Base-by-base conservation (phyloP, 2,113 vertebrate genomes). In the Carettochelys insculpta region DNA sequence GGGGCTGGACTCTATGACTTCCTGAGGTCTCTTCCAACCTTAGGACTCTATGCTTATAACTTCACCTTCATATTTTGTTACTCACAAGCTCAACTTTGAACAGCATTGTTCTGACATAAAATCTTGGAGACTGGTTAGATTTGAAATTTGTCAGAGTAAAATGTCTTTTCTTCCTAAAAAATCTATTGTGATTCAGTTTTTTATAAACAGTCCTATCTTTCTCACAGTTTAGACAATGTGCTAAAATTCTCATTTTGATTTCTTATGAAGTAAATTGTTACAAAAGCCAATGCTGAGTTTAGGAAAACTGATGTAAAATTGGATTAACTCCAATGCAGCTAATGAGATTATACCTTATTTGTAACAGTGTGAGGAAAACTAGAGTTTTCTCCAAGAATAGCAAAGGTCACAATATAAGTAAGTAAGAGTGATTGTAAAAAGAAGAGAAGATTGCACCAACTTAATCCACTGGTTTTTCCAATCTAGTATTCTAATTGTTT, bases 141-240 rank as follows among this genome's bases (percentile, higher is more conserved):
- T 85, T 85, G 51, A 83, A 54, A 22, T 75, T 78, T 22, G 81
- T 0, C 0, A 81, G 83, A 48, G 4, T 53, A 50, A 82, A n/a
- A 71, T 29, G 0, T 2, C 7, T 85, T 82, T 78, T 54, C 3
- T 85, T 80, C 7, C 5, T 87, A 77, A 80, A 90, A n/a, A 87
- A 3, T 58, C 3, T 50, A 0, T 75, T 79, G 1, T 4, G 50
- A 31, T 38, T 29, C 51, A 11, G 47, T 13, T 6, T 86, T 93
- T 82, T 61, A 45, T 48, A 2, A 47, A 31, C 65, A 8, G n/a
- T 82, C 3, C 47, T 85, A 48, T 17, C 71, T 89, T 61, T 27
- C 1, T 76, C 83, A 81, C 1, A 0, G 0, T 65, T 48, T 78
- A 84, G 83, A 2, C 1, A 3, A 77, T 0, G 0, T 54, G 6